These are phyloP conservation scores for Philhelius pedissequus DNA, from an alignment of 2,888 invertebrate species.

Conservation along the genomic window DNA sequence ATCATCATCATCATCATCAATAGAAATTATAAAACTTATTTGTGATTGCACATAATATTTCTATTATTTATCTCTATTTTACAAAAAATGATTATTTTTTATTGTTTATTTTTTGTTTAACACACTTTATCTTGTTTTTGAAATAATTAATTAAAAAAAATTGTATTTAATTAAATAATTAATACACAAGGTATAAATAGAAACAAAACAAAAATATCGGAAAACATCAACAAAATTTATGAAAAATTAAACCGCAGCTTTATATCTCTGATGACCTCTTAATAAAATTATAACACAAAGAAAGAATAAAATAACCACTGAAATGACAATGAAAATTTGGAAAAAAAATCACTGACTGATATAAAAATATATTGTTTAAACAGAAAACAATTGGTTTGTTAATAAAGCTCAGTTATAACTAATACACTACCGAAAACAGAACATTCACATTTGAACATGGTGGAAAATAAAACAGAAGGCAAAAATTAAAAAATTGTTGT, in stretches of 20 bases:
- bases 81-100: background rate
- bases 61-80: conserved; percentile 3
- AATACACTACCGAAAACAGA: conserved; percentile 22
- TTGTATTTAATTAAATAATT: background rate
- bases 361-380: conserved; percentile 46
- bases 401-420: conserved; percentile 59
- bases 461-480: conserved; percentile 53
- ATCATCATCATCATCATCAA: too few species aligned
- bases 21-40: conserved; percentile 11
- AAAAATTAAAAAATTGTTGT: conserved; percentile 47
- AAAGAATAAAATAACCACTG: conserved; percentile 13
- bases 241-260: conserved; percentile 45
- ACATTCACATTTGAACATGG: conserved; percentile 39
- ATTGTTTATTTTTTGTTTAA: too few species aligned
- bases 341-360: conserved; percentile 10
- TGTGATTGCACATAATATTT: conserved; percentile 38
- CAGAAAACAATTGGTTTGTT: conserved; percentile 27
- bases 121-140: background rate
- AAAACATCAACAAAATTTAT: background rate
- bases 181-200: conserved; percentile 22
- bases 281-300: conserved; percentile 23
- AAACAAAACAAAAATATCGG: background rate
- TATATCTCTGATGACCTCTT: conserved; percentile 61
- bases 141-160: background rate
- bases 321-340: conserved; percentile 30